phyloP scores from a whole-genome alignment of 2,113 vertebrate genomes.

The Lagopus muta region DNA sequence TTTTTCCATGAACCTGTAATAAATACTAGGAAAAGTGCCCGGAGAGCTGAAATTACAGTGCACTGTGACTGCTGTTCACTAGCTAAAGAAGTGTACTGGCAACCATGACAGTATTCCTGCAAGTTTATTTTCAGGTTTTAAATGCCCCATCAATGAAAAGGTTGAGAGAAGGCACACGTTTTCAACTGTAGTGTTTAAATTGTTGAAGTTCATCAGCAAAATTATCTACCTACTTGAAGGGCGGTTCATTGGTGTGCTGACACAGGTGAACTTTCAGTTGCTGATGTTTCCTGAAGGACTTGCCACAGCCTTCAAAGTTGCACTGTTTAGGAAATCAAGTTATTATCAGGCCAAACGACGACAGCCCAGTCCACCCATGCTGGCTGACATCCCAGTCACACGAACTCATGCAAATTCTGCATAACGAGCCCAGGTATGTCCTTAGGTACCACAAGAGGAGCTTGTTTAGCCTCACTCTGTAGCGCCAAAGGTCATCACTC shows the following conservation, averaged over 20 bases:
- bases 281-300: conserved; percentile 88
- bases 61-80: background rate
- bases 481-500: conserved; percentile 38
- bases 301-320: conserved; percentile 81
- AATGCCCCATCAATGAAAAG: background rate
- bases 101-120: background rate
- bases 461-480: background rate
- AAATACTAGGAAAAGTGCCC: background rate
- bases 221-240: conserved; percentile 84
- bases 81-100: background rate
- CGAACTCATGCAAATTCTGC: background rate
- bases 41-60: background rate
- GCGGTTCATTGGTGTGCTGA: conserved; percentile 80
- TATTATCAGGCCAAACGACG: background rate
- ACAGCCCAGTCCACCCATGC: background rate
- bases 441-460: background rate
- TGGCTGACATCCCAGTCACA: background rate
- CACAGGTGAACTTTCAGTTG: conserved; percentile 86
- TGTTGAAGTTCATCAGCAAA: background rate
- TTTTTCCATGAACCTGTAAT: background rate
- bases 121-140: background rate
- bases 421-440: background rate
- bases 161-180: background rate
- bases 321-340: conserved; percentile 80
- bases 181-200: background rate